Conservation (phyloP, 2,797 vertebrate genomes). For the Adrianichthys oophorus region DNA sequence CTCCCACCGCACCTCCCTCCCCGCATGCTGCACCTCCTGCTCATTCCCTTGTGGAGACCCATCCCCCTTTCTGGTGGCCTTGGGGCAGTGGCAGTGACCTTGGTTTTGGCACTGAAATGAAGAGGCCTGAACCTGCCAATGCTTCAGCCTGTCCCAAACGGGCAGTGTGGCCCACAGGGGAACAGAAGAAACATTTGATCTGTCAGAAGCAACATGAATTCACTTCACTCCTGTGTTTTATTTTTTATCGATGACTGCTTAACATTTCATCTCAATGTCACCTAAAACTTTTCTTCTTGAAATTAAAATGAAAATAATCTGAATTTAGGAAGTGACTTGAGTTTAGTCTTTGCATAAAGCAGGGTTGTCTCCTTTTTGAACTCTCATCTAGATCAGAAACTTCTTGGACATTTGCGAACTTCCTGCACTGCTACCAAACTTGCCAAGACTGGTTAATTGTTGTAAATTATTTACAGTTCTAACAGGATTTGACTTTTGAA, state of each 20-base stretch:
- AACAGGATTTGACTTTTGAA: too few species aligned
- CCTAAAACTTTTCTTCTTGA: neutral
- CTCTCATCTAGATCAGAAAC: neutral
- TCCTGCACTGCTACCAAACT: too few species aligned
- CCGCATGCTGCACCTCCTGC: constrained; percentile 66
- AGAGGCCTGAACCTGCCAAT: constrained; percentile 60
- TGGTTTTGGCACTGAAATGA: constrained; percentile 79
- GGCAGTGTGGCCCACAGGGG: constrained; percentile 39
- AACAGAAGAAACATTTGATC: constrained; percentile 44
- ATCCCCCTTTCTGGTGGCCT: constrained; percentile 73
- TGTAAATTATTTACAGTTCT: too few species aligned
- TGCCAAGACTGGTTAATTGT: too few species aligned
- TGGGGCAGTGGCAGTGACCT: constrained; percentile 83
- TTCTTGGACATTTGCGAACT: too few species aligned
- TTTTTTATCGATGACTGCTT: constrained; percentile 26
- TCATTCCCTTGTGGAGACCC: constrained; percentile 71
- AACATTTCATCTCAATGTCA: constrained; percentile 7
- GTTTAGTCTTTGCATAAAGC: neutral
- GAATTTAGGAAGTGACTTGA: constrained; percentile 21
- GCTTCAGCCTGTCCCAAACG: constrained; percentile 48
- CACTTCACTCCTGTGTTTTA: constrained; percentile 54
- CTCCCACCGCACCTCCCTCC: constrained; percentile 57
- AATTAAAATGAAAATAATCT: neutral
- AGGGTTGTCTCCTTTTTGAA: neutral
- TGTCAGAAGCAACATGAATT: constrained; percentile 46